Base-by-base conservation (phyloP, 2,797 vertebrate species). In the Phalloptychus januarius region DNA sequence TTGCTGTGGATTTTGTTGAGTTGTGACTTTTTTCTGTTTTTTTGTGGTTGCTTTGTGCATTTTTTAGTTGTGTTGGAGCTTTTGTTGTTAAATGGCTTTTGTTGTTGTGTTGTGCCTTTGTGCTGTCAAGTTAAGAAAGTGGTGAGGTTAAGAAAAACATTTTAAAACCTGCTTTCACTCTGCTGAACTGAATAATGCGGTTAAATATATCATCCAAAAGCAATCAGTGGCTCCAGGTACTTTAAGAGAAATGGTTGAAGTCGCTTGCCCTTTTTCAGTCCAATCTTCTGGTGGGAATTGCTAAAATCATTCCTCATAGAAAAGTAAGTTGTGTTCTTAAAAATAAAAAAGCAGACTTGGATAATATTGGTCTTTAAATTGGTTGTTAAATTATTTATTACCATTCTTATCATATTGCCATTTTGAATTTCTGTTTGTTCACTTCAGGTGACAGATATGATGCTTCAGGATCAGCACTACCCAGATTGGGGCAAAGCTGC, bases 391-490 rank as follows among this genome's bases (percentile, higher is more conserved):
- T 5, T 2, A 50, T 33, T 48, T 18, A 20, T 33, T 5, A 50
- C 16, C 16, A 7, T 36, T 28, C 7, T 56, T 56, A 38, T 40
- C 10, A 67, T 40, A 4, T 67, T 40, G 20, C 63, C 7, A 25
- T 56, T 18, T 54, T 52, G 13, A 38, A 16, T 63, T 11, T 69
- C 4, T 52, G 10, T 50, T 46, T 11, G 54, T 75, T 23, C 23
- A 77, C 76, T 78, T 23, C 58, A 99, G 98, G 98, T 99, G 87
- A 99, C 98, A 3, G 98, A 99, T 81, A 99, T 99, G 98, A 99
- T 99, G 98, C 97, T 99, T 77, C 98, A 99, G 88, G 98, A 99
- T 89, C 96, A 97, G 50, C 95, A 96, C 50, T 99, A 99, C 76
- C 97, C 98, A 83, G 96, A 97, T 25, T 99, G 98, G 98, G 98